These are phyloP conservation scores for Arvicanthis niloticus DNA, from an alignment of 2,113 vertebrate genomes.

Conservation along the genomic window DNA sequence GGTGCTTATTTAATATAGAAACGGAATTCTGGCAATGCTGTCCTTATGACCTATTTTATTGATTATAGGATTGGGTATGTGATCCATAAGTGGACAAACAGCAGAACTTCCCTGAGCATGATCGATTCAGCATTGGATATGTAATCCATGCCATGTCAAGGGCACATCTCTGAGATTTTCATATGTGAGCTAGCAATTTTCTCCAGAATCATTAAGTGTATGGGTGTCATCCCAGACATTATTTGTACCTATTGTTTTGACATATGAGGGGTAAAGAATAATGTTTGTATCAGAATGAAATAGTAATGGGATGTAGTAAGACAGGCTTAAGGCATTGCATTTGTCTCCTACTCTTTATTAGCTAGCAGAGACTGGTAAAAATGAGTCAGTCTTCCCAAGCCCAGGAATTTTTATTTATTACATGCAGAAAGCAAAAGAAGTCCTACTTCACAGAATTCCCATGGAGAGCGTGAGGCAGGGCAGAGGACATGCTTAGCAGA, in stretches of 20 bases:
- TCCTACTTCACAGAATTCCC: background rate
- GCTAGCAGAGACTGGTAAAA: background rate
- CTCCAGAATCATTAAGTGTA: background rate
- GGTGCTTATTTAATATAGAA: background rate
- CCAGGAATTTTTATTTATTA: background rate
- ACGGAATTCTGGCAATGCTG: background rate
- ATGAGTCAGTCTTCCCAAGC: background rate
- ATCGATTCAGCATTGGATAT: background rate
- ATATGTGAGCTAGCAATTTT: background rate
- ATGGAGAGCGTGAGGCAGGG: background rate
- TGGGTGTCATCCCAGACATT: background rate
- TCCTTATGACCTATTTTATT: background rate
- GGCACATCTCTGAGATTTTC: background rate
- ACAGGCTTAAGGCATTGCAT: background rate
- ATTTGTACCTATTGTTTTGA: background rate
- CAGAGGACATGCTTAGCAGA: background rate
- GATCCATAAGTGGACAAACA: background rate
- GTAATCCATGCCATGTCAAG: background rate
- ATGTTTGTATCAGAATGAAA: background rate
- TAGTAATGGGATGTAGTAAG: background rate
- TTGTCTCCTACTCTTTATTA: background rate
- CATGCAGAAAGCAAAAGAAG: conserved; percentile 33
- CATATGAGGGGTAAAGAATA: background rate
- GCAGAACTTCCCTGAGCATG: background rate
- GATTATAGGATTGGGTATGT: background rate